Evolutionary conservation across 1,140 invertebrate genomes (phyloP), one percentile per base, ranked within the genome.

Genomic region (Octopus bimaculoides): DNA sequence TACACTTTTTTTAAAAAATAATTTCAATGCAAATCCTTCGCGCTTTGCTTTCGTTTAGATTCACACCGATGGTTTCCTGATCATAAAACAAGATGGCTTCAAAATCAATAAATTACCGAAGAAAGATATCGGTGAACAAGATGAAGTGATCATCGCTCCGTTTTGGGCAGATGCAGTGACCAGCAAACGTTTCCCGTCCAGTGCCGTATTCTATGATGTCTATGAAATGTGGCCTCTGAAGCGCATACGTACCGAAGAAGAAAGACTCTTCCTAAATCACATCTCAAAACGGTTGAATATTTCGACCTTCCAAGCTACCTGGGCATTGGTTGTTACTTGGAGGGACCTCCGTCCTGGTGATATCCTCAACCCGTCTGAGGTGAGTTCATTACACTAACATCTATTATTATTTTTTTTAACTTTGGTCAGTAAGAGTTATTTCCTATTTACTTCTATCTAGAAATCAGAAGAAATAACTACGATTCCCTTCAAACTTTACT

Each of bases 211-310:
- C 4, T 75, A 75, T 52, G 41, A 75, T 41, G 74, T 75, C 52
- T 75, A 75, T 41, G 74, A 75, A 53, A 75, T 52, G 74, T 75
- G 52, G 26, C 74, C 74, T 9, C 52, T 75, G 26, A 75, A 41
- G 5, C 26, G 52, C 1, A 17, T 1, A 52, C 9, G 17, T 4
- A 52, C 5, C 5, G 52, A 41, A 75, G 4, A 10, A 41, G 74
- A 75, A 75, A 52, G 14, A 52, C 17, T 71, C 6, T 14, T 71
- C 26, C 14, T 71, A 5, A 71, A 17, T 14, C 17, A 71, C 4
- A 5, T 71, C 26, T n/a, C 66, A 14, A 17, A 71, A 14, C 66
- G 66, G 26, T 20, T 71, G 5, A 20, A 17, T 10, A 20, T 71
- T 6, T 20, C 17, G 17, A 52, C 12, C 14, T 75, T 75, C 17